Evolutionary conservation across 1,140 invertebrate genomes (phyloP).

Genomic region (Spodoptera litura): DNA sequence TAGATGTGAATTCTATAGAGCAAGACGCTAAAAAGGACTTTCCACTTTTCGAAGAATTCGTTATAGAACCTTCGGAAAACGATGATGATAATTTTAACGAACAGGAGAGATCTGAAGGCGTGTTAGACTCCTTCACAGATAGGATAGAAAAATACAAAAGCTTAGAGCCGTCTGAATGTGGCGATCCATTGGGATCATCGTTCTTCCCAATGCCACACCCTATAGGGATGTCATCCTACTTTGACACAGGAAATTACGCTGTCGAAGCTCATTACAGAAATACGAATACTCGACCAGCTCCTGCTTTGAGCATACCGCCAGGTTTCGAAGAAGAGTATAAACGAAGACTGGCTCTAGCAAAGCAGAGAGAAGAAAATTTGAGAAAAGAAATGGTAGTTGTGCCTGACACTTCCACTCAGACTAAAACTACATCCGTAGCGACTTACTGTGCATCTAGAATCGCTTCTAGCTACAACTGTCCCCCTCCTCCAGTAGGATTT

Average conservation of each 20-base stretch:
- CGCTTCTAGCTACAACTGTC: not conserved
- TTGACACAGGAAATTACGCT: conserved; percentile 81
- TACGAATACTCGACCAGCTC: conserved; percentile 50
- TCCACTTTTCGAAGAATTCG: conserved; percentile 73
- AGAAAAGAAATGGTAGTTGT: conserved; percentile 35
- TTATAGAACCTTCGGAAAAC: conserved; percentile 76
- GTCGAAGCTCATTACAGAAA: conserved; percentile 77
- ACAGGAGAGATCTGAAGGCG: conserved; percentile 57
- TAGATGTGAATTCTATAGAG: conserved; percentile 79
- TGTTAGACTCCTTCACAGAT: conserved; percentile 74
- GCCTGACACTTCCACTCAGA: conserved; percentile 67
- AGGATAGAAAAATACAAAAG: conserved; percentile 76
- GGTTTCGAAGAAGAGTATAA: conserved; percentile 77
- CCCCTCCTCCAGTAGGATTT: conserved; percentile 18
- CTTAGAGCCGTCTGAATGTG: conserved; percentile 61
- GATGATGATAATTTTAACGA: conserved; percentile 72
- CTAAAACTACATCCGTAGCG: conserved; percentile 43
- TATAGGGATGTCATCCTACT: conserved; percentile 76
- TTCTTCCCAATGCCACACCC: conserved; percentile 54
- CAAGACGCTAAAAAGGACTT: conserved; percentile 80
- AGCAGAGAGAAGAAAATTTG: conserved; percentile 43
- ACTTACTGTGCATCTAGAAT: conserved; percentile 34
- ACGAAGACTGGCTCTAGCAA: conserved; percentile 28
- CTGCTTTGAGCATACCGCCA: conserved; percentile 62
- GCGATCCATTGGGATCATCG: conserved; percentile 52